Evolutionary conservation across 2,113 vertebrate genomes (phyloP), one percentile per base, ranked within the genome.

Genomic region (Chaetodon auriga): DNA sequence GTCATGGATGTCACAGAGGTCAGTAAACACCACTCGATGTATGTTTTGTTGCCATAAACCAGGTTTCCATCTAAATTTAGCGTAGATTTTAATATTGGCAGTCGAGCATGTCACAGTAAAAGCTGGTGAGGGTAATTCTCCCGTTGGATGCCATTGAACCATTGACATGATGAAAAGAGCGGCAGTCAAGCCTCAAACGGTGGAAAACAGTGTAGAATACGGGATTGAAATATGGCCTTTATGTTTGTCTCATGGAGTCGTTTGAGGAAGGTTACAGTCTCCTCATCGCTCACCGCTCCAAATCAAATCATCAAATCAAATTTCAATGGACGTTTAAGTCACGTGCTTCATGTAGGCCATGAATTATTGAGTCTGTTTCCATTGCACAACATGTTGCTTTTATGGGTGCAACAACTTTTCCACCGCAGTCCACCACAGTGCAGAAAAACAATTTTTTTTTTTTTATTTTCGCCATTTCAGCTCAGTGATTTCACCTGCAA

Each of bases 1-100:
- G 98, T 99, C 94, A 99, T 99, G 98, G 98, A 99, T 0, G 98
- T 99, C 93, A 99, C 98, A 0, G 98, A 99, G 97, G 98, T 99
- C 92, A 96, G 96, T 86, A 6, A 36, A 65, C 51, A 6, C 15
- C 10, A 4, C 36, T 41, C 0, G 1, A 9, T 25, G 7, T 61
- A 3, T 2, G 4, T 63, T 63, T 51, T 36, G 35, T 58, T 76
- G 9, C 53, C 13, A 2, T 73, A 36, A 14, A 6, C 4, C 15
- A 64, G 35, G 8, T 0, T 43, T 43, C 6, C 15, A 51, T 64
- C 7, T 18, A 49, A 13, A 38, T 7, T 1, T 43, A 23, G 25
- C 0, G 8, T 8, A 38, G 10, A 21, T 38, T 36, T 45, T 1
- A 1, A 19, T 7, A 68, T 49, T 7, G 13, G 25, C 1, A 19